phyloP scores from a whole-genome alignment of 2,113 vertebrate genomes.

The Copsychus sechellarum region DNA sequence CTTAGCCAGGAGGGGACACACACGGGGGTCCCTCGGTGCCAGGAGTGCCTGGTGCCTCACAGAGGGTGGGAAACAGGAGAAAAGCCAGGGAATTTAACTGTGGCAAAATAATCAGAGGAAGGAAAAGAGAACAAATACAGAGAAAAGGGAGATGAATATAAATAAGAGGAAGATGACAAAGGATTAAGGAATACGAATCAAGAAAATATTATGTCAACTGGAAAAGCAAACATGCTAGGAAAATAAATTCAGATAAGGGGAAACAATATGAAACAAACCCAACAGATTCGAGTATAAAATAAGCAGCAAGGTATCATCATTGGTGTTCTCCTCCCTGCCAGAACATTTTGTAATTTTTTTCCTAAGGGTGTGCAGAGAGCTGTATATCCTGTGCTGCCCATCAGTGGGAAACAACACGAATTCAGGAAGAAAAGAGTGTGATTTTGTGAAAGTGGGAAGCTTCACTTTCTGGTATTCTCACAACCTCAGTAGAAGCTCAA shows the following conservation, averaged over 20 bases:
- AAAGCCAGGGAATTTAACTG: background rate
- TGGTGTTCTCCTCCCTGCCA: background rate
- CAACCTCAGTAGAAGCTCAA: background rate
- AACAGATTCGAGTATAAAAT: background rate
- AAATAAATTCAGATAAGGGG: background rate
- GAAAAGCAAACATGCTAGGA: background rate
- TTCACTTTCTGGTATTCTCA: background rate
- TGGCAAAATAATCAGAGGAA: background rate
- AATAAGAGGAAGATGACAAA: background rate
- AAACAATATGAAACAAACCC: background rate
- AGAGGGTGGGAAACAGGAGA: background rate
- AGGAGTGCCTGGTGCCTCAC: background rate
- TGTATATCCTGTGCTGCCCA: background rate
- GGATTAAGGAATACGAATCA: background rate
- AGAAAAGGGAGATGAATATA: background rate
- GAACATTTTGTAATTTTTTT: background rate
- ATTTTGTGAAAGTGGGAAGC: background rate
- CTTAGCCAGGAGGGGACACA: background rate
- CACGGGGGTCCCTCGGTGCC: background rate
- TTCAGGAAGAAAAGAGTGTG: background rate
- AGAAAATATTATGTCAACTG: background rate
- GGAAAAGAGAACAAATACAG: background rate
- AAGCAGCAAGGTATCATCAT: background rate
- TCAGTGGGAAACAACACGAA: background rate
- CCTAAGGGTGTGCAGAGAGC: background rate